These are phyloP conservation scores for Sarcophaga peregrina DNA, from an alignment of 1,140 invertebrate genomes.

Conservation along the genomic window DNA sequence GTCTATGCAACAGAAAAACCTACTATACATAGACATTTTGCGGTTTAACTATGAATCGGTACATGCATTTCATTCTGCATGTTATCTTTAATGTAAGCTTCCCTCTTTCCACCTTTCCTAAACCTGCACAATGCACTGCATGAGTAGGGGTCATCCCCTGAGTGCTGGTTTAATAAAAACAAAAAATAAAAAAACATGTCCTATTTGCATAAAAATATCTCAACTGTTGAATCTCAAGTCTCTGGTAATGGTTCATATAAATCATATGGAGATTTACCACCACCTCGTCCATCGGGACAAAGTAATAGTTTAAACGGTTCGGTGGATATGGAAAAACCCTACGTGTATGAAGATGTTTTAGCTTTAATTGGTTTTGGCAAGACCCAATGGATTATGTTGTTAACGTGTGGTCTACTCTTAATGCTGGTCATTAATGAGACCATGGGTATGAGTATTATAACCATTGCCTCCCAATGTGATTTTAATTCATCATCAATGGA, in stretches of 20 bases:
- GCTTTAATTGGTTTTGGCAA: constrained; percentile 51
- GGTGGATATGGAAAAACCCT: neutral
- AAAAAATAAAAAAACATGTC: constrained; percentile 22
- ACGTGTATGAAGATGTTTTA: constrained; percentile 41
- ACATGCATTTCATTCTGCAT: no score
- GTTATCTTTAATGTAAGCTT: no score
- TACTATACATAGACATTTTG: no score
- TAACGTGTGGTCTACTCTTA: constrained; percentile 56
- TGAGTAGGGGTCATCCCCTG: no score
- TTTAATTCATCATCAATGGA: constrained; percentile 61
- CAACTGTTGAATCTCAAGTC: neutral
- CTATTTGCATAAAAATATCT: neutral
- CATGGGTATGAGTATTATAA: constrained; percentile 63
- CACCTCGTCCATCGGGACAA: neutral
- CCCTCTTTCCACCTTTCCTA: no score
- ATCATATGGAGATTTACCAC: neutral
- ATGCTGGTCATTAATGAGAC: constrained; percentile 65
- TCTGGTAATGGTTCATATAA: neutral
- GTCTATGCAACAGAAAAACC: no score
- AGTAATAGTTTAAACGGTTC: neutral
- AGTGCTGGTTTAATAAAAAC: no score
- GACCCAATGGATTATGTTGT: constrained; percentile 56
- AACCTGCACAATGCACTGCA: no score
- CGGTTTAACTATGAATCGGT: no score
- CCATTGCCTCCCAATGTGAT: constrained; percentile 66